Evolutionary conservation across 2,888 invertebrate genomes (phyloP), one percentile per base, ranked within the genome.

Genomic region (Tenthredo livida): DNA sequence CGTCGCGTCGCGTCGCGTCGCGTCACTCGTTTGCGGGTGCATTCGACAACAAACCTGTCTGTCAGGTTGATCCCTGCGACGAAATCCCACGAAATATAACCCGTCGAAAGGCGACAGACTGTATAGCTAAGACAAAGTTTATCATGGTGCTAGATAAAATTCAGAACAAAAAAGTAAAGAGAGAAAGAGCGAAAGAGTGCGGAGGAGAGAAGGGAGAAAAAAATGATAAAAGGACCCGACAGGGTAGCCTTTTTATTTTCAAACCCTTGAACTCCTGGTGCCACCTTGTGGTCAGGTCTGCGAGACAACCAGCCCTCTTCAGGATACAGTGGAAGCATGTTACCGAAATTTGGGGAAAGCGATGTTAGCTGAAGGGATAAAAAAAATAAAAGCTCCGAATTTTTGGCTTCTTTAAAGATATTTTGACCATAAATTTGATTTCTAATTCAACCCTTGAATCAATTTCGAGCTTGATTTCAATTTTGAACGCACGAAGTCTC

Each of bases 41-140:
- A 83, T 43, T 61, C 40, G 61, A 67, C 83, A 43, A 67, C 83
- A 67, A 83, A 67, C 83, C 83, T 67, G 67, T 67, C 83, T 50
- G 67, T 83, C 83, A 47, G 80, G 84, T 84, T 85, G 73, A 89
- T 90, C 89, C 88, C 88, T 84, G 54, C 25, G 10, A 29, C 85
- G 86, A 87, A 87, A 88, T 86, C 88, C 88, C 86, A 89, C 87
- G 86, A 87, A 88, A 87, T 89, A 88, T 89, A 88, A 88, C 89
- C 87, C 87, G 84, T 89, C 54, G 77, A 54, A 50, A 33, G 77
- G 7, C 77, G 37, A 50, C 72, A 43, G 72, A 40, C 72, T 37
- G 47, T 47, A 47, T 12, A 40, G 12, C 43, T 73, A n/a, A 54
- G 72, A 73, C 72, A 43, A 73, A 73, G 21, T 73, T 73, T 73